A percentile compares a stretch with the other conserved stretches of the same genome.
phyloP scores from a whole-genome alignment of 2,888 invertebrate species.

The Cheilosia urbana region DNA sequence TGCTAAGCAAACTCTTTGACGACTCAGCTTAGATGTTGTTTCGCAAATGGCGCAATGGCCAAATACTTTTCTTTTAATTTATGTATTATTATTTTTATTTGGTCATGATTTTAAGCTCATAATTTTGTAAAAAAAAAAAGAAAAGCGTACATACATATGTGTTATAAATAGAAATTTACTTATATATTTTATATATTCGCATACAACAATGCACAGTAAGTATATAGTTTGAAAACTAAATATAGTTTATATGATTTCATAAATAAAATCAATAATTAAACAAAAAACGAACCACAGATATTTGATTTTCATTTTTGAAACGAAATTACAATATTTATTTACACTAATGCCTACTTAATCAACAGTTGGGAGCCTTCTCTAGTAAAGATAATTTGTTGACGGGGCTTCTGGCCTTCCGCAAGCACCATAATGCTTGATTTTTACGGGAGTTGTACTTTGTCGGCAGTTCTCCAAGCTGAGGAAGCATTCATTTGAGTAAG shows the following conservation, averaged over 20 bases:
- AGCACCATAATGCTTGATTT: conserved; percentile 91
- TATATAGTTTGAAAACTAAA: conserved; percentile 34
- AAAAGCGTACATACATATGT: conserved; percentile 23
- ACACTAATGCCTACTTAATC: conserved; percentile 44
- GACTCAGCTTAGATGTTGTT: conserved; percentile 84
- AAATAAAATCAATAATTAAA: conserved; percentile 23
- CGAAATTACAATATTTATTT: conserved; percentile 61
- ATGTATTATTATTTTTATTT: conserved; percentile 49
- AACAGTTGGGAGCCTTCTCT: conserved; percentile 77
- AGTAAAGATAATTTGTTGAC: conserved; percentile 94
- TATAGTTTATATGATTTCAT: conserved; percentile 22
- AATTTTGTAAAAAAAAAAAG: conserved; percentile 33
- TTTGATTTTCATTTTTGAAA: conserved; percentile 44
- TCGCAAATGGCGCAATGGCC: no score
- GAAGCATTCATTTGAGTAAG: conserved; percentile 97
- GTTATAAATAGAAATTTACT: conserved; percentile 36
- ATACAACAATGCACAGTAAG: conserved; percentile 5
- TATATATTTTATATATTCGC: conserved; percentile 1
- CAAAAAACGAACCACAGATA: conserved; percentile 60
- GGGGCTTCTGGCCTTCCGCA: conserved; percentile 94
- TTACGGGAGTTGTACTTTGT: conserved; percentile 89
- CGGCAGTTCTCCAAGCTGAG: conserved; percentile 95
- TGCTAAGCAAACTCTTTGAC: conserved; percentile 96
- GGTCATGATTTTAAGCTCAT: conserved; percentile 45
- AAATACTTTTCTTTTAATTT: neutral